phyloP scores from a whole-genome alignment of 2,888 invertebrate species.

The Mythimna lalbum region DNA sequence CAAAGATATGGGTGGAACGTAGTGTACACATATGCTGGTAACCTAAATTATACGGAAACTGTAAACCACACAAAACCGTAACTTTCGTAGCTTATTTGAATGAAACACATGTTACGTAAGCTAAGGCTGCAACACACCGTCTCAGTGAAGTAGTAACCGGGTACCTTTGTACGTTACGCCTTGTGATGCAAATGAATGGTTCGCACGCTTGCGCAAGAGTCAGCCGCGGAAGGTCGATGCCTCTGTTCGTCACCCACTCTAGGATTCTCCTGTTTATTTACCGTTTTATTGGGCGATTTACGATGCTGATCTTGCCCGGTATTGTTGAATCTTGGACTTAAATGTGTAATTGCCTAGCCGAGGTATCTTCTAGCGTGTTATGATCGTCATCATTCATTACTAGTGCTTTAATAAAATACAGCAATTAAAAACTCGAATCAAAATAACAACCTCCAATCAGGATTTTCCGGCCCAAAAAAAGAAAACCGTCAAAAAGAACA shows the following conservation, averaged over 20 bases:
- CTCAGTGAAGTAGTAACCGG: conserved; percentile 41
- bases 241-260: conserved; percentile 58
- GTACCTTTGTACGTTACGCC: conserved; percentile 60
- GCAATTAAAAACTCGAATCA: conserved; percentile 14
- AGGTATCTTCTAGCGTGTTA: neutral
- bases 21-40: neutral
- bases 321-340: conserved; percentile 2
- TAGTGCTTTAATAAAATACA: neutral
- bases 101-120: conserved; percentile 46
- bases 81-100: conserved; percentile 31
- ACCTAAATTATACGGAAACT: neutral
- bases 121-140: conserved; percentile 29
- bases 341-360: neutral
- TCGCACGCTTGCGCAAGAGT: conserved; percentile 67
- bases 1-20: too few relatives aligned
- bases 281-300: conserved; percentile 27
- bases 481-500: conserved; percentile 6
- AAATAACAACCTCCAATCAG: conserved; percentile 21
- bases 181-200: conserved; percentile 69
- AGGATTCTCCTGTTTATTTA: conserved; percentile 55
- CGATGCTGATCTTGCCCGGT: conserved; percentile 9
- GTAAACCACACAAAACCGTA: conserved; percentile 20
- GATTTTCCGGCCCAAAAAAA: conserved; percentile 15
- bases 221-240: conserved; percentile 66
- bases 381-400: neutral